Evolutionary conservation across 1,140 invertebrate species (phyloP).

Genomic region (Bombus turneri): DNA sequence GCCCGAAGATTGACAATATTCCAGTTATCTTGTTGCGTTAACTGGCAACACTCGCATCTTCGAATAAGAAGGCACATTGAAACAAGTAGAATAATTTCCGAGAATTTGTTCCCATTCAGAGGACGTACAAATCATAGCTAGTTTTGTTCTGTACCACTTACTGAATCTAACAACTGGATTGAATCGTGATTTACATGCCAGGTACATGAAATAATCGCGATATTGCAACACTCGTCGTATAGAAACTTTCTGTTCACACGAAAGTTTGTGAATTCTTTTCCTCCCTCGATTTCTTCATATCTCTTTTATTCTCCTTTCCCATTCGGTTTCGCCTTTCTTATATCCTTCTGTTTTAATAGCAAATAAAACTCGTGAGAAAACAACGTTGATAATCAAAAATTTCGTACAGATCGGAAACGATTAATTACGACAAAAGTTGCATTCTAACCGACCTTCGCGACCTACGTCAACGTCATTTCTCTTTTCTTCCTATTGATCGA

Average conservation of each 20-base stretch:
- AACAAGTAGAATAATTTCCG: background rate
- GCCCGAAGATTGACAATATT: too few species aligned
- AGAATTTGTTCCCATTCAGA: background rate
- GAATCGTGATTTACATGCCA: constrained; percentile 14
- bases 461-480: background rate
- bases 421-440: fast-evolving
- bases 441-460: background rate
- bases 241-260: background rate
- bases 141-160: background rate
- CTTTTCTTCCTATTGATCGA: background rate
- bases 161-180: background rate
- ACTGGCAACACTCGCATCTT: background rate
- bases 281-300: background rate
- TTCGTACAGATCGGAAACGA: too few species aligned
- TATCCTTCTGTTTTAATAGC: background rate
- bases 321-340: background rate
- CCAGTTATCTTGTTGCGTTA: background rate
- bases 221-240: background rate
- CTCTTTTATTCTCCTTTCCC: background rate
- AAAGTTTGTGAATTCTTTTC: background rate
- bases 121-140: background rate
- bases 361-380: background rate
- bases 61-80: background rate
- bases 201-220: background rate
- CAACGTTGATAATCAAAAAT: background rate